Base-by-base conservation (phyloP, 2,888 invertebrate genomes). In the Oithona nana region DNA sequence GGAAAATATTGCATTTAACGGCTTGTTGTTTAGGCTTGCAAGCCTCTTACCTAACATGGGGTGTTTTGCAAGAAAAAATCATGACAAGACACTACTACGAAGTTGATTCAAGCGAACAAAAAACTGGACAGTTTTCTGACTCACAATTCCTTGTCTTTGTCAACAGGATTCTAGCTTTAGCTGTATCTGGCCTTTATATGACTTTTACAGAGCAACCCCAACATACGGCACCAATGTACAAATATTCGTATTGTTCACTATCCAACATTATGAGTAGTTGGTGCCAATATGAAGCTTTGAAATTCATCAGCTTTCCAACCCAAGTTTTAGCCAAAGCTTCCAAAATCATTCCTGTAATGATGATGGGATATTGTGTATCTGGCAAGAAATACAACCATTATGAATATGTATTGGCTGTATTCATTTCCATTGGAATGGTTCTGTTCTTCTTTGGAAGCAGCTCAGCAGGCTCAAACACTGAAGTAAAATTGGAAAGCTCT, bases 281-380 rank as follows among this genome's bases (percentile, higher is more conserved):
- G 97, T 97, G 93, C 74, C 98, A 99, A 75, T 98, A 99, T 73
- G 98, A 98, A 75, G 97, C 97, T 28, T 78, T 99, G 54, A 97
- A 97, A 74, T 99, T 86, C 74, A 92, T 98, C 69, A 93, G 88
- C 71, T 98, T 98, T 73, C 97, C 97, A 1, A 92, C 94, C 57
- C 95, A 97, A 80, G 85, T 89, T 65, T 74, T 92, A 66, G 90
- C 93, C 0, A 98, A 98, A 75, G 93, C 97, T 20, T 93, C 90
- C 67, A 98, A 98, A 77, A 87, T 93, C 67, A 88, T 94, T 69
- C 92, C 92, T 1, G 95, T 97, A 57, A 98, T 98, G 97, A 72
- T 94, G 70, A 97, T 98, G 95, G 94, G 95, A 28, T 87, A 86
- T 75, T 74, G 95, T 64, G 80, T 99, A 62, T 88, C 90, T 0